Percentiles rank a stretch among this genome's conserved stretches.
Conservation (phyloP, 2,888 invertebrate genomes). For the Troides aeacus region DNA sequence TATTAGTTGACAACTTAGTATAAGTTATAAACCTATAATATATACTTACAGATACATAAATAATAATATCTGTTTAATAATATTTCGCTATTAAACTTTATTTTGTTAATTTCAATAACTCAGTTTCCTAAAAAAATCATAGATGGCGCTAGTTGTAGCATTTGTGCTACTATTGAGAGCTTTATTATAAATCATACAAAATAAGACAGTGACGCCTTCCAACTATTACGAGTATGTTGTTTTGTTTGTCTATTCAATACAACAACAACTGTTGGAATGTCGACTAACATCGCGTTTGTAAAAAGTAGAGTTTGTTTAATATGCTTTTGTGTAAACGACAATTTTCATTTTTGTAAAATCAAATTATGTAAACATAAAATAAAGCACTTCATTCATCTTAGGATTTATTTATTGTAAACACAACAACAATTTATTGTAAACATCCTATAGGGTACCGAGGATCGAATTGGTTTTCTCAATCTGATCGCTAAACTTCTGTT, state of each 20-base stretch:
- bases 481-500: too few relatives aligned
- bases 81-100: not conserved
- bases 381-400: too few relatives aligned
- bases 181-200: constrained; percentile 17
- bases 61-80: too few relatives aligned
- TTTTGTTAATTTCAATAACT: not conserved
- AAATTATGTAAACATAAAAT: too few relatives aligned
- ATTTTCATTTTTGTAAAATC: too few relatives aligned
- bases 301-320: constrained; percentile 12
- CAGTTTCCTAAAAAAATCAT: constrained; percentile 11
- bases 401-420: too few relatives aligned
- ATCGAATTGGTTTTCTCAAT: too few relatives aligned
- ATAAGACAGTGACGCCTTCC: constrained; percentile 18
- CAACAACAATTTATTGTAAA: not conserved
- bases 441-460: not conserved
- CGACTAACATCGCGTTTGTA: constrained; percentile 5
- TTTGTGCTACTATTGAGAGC: not conserved
- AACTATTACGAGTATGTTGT: constrained; percentile 17
- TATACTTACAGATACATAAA: too few relatives aligned
- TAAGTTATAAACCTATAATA: too few relatives aligned
- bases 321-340: not conserved
- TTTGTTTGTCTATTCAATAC: constrained; percentile 17
- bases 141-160: constrained; percentile 35
- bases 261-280: constrained; percentile 23
- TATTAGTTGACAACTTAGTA: too few relatives aligned